phyloP scores from a whole-genome alignment of 1,140 invertebrate species.

The Brachionus rubens region DNA sequence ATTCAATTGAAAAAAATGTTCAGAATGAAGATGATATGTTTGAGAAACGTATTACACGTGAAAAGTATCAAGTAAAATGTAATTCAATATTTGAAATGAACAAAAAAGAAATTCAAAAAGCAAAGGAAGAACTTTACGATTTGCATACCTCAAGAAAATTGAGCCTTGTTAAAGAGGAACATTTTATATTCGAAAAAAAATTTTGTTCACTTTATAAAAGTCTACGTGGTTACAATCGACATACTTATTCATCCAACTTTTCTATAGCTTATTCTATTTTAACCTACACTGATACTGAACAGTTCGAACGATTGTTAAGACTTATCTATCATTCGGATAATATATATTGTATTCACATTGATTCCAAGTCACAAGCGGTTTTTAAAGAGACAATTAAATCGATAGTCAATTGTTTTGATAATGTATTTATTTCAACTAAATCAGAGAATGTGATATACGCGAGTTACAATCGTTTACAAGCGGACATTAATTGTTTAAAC shows the following conservation, averaged over 20 bases:
- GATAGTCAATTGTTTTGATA: slow-evolving; percentile 51
- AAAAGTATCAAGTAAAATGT: slow-evolving; percentile 17
- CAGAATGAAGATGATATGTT: no score
- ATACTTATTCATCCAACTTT: not conserved
- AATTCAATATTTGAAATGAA: not conserved
- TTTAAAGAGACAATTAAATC: slow-evolving; percentile 48
- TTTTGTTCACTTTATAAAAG: not conserved
- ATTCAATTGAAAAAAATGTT: no score
- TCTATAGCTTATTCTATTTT: slow-evolving; percentile 52
- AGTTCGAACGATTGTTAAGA: slow-evolving; percentile 51
- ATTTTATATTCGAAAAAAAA: slow-evolving; percentile 1
- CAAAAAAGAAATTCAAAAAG: not conserved
- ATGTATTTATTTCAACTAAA: slow-evolving; percentile 51
- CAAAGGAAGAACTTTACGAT: not conserved
- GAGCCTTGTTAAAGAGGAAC: not conserved
- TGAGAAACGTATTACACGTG: not conserved
- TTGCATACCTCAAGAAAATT: no score
- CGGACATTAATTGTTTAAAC: slow-evolving; percentile 48
- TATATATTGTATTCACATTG: slow-evolving; percentile 55
- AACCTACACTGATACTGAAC: slow-evolving; percentile 52
- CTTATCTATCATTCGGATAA: slow-evolving; percentile 56
- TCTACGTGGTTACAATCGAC: not conserved
- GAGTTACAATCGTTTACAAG: slow-evolving; percentile 47
- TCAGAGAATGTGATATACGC: slow-evolving; percentile 46
- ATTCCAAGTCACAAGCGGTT: slow-evolving; percentile 48